Evolutionary conservation across 2,888 invertebrate genomes (phyloP).

Genomic region (Cylindroiulus punctatus): DNA sequence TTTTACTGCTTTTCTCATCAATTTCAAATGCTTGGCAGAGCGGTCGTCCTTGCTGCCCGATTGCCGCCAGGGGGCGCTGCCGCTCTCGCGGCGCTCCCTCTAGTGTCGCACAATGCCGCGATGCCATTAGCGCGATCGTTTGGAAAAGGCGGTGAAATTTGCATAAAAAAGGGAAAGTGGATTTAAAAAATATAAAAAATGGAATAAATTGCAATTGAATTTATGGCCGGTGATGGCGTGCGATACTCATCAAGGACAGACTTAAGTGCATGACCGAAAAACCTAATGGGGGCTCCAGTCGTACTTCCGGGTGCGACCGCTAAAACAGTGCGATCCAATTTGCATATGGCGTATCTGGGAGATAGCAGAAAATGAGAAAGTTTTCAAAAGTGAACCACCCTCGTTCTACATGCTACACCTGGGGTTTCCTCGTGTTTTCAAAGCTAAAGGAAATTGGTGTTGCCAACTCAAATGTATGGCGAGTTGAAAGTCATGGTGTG

Average conservation of each 20-base stretch:
- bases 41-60: neutral
- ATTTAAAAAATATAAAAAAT: constrained; percentile 2
- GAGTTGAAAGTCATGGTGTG: neutral
- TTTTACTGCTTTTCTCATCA: constrained; percentile 4
- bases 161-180: constrained; percentile 2
- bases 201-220: constrained; percentile 9
- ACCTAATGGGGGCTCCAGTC: constrained; percentile 2
- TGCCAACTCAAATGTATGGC: neutral
- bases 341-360: neutral
- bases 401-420: neutral
- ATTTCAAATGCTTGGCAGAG: constrained; percentile 9
- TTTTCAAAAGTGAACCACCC: constrained; percentile 10
- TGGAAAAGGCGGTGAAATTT: neutral
- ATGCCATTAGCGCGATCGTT: neutral
- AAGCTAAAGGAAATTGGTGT: neutral
- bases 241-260: neutral
- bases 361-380: neutral
- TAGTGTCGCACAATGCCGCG: neutral
- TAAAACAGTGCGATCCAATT: constrained; percentile 2
- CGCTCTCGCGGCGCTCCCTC: neutral
- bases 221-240: constrained; percentile 9
- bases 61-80: neutral
- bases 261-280: constrained; percentile 18
- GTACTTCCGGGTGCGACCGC: constrained; percentile 10
- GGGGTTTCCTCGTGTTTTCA: neutral